Conservation (phyloP, 2,113 vertebrate genomes). For the Athene cunicularia region DNA sequence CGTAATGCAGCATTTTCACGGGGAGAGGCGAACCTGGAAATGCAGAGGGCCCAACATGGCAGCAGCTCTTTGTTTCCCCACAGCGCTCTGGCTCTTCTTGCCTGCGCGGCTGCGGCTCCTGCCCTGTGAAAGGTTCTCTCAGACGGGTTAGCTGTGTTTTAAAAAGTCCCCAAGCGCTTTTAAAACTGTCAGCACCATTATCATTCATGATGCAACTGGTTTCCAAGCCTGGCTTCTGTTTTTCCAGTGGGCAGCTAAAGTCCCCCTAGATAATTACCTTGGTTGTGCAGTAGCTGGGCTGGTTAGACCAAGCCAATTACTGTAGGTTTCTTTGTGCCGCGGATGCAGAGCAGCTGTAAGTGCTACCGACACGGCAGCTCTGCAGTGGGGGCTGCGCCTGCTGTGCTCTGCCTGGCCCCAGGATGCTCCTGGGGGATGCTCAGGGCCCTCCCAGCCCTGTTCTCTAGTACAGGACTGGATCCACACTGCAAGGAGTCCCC, state of each 20-base stretch:
- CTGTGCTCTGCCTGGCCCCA: fast-evolving
- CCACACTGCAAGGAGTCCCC: background rate
- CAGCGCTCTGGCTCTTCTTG: background rate
- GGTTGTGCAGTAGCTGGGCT: background rate
- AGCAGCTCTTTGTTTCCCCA: background rate
- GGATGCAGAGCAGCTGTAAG: background rate
- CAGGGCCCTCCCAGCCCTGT: background rate
- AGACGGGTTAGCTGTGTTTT: background rate
- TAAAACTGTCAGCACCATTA: constrained; percentile 67
- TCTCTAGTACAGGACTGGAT: background rate
- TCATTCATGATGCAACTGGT: constrained; percentile 56
- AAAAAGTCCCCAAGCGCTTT: constrained; percentile 29
- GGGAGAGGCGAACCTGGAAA: background rate
- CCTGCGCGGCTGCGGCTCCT: fast-evolving
- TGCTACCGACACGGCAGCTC: background rate
- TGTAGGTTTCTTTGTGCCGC: background rate
- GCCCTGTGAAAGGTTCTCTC: background rate
- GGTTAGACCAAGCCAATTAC: background rate
- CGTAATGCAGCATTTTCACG: background rate
- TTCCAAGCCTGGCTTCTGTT: constrained; percentile 46
- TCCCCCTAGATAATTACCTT: constrained; percentile 2
- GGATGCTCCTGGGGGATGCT: background rate
- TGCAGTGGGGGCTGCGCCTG: fast-evolving
- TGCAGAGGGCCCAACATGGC: background rate
- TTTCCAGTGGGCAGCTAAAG: constrained; percentile 27